Evolutionary conservation across 1,140 invertebrate species (phyloP).

Genomic region (Tenebrio molitor): DNA sequence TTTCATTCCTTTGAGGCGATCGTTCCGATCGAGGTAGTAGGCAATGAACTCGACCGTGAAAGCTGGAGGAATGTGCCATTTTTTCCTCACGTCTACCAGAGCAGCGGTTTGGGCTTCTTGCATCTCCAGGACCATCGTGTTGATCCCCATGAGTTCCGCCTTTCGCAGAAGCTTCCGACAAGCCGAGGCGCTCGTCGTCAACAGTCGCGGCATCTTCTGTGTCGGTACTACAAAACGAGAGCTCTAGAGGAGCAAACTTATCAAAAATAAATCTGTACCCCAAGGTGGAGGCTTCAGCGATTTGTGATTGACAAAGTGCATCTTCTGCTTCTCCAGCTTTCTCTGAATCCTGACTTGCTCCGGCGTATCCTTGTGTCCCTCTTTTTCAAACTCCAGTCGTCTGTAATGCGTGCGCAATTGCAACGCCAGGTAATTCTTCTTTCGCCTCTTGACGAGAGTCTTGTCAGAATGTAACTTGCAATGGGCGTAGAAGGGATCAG

Average conservation of each 20-base stretch:
- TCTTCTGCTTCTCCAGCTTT: slow-evolving; percentile 82
- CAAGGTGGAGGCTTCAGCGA: slow-evolving; percentile 83
- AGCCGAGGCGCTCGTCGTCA: slow-evolving; percentile 92
- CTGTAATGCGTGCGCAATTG: slow-evolving; percentile 84
- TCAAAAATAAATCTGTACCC: too few species aligned
- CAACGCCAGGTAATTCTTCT: slow-evolving; percentile 90
- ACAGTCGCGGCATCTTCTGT: slow-evolving; percentile 91
- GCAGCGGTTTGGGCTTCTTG: slow-evolving; percentile 85
- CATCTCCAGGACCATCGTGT: slow-evolving; percentile 82
- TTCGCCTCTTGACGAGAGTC: slow-evolving; percentile 81
- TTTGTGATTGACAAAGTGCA: slow-evolving; percentile 83
- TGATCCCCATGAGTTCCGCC: slow-evolving; percentile 91
- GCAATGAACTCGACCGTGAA: slow-evolving; percentile 95
- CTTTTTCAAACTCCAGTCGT: slow-evolving; percentile 71
- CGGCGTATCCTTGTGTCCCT: slow-evolving; percentile 71
- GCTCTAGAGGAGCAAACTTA: too few species aligned
- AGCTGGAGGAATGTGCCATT: slow-evolving; percentile 94
- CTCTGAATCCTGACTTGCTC: slow-evolving; percentile 82
- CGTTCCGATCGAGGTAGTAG: slow-evolving; percentile 91
- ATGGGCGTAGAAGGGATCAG: slow-evolving; percentile 97
- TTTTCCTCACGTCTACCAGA: slow-evolving; percentile 87
- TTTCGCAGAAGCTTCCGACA: slow-evolving; percentile 87
- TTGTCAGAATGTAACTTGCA: slow-evolving; percentile 94
- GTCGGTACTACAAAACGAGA: slow-evolving; percentile 79
- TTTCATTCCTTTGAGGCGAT: slow-evolving; percentile 83